Percentiles rank a stretch among this genome's conserved stretches.
phyloP scores from a whole-genome alignment of 2,888 invertebrate genomes.

The Drosophila quinaria region DNA sequence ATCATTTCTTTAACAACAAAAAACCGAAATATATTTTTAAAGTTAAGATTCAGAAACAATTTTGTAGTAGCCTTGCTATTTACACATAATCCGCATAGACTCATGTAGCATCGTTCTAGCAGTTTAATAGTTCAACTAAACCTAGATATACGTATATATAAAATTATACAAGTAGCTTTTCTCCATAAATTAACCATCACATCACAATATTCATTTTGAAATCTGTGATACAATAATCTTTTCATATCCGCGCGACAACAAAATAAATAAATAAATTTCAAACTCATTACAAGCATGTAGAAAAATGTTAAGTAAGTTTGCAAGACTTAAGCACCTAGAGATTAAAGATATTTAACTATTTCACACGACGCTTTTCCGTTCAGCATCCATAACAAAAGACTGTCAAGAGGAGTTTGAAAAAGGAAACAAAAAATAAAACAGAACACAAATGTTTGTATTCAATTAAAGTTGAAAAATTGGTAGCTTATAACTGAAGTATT shows the following conservation, averaged over 20 bases:
- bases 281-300: slow-evolving; percentile 16
- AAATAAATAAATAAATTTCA: slow-evolving; percentile 19
- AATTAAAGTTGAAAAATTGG: slow-evolving; percentile 18
- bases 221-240: slow-evolving; percentile 74
- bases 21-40: neutral
- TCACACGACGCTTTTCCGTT: slow-evolving; percentile 31
- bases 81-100: neutral
- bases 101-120: slow-evolving; percentile 7
- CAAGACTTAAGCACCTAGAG: slow-evolving; percentile 48
- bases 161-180: slow-evolving; percentile 12
- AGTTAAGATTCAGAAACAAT: neutral
- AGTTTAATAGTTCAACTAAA: slow-evolving; percentile 21
- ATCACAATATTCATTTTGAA: slow-evolving; percentile 62
- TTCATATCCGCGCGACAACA: slow-evolving; percentile 56
- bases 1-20: neutral
- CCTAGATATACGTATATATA: slow-evolving; percentile 3
- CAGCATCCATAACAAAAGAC: slow-evolving; percentile 46
- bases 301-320: slow-evolving; percentile 25
- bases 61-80: neutral
- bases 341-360: slow-evolving; percentile 16
- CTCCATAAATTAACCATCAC: neutral
- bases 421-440: neutral
- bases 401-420: slow-evolving; percentile 32
- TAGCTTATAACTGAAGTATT: slow-evolving; percentile 19
- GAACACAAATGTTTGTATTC: slow-evolving; percentile 31